Base-by-base conservation (phyloP, 2,888 invertebrate species). In the Litoditis marina region DNA sequence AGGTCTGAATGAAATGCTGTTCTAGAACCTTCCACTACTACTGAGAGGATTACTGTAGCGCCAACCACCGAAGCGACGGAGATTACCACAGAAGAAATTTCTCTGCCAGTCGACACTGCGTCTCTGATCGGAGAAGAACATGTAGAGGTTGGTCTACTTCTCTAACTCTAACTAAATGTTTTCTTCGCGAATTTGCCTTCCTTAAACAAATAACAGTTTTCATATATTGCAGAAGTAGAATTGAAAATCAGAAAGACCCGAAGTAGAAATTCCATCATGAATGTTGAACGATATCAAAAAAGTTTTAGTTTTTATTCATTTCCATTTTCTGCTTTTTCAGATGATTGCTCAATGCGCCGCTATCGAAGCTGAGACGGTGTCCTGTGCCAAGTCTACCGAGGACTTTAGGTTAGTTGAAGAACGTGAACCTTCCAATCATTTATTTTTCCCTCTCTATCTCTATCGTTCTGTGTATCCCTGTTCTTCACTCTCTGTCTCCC, bases 311-410 rank as follows among this genome's bases (percentile, higher is more conserved):
- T n/a, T n/a, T n/a, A n/a, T n/a, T n/a, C n/a, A n/a, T n/a, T n/a
- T n/a, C n/a, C n/a, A n/a, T 31, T 31, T 25, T 3, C 25, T 57
- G 32, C 11, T 30, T 44, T 60, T 71, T 31, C 63, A 71, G 68
- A 39, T 63, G 31, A 52, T 68, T 27, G 64, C 63, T 22, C 58
- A 63, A 34, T 71, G 71, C 53, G 30, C 66, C 16, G n/a, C 51
- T 27, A 66, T 68, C 49, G 39, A 53, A 31, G 53, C 55, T 4
- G 39, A 62, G 13, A 66, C 53, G 11, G 66, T 68, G 25, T 53
- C 56, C 5, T 71, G 71, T 34, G 22, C 54, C 16, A 58, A 58
- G 32, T 44, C 52, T 4, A 22, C 32, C n/a, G 27, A 30, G 47
- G 57, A 57, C 34, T 46, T 57, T 34, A 47, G 34, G 57, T 57